Evolutionary conservation across 2,888 invertebrate species (phyloP), one percentile per base, ranked within the genome.

Genomic region (Pandemis corylana): DNA sequence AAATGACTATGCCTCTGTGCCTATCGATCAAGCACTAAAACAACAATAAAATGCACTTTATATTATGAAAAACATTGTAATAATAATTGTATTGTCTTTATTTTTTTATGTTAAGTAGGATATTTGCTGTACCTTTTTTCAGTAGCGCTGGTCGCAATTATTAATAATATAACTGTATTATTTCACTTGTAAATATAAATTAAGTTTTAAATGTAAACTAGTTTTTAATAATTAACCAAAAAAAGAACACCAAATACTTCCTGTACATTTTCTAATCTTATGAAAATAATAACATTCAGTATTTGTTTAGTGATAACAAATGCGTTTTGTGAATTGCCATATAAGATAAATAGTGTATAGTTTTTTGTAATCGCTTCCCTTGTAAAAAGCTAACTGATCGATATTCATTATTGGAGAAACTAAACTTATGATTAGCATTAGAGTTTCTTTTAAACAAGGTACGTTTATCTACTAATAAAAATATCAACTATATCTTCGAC

Each of bases 1-100:
- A 83, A 85, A 89, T 88, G 91, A 93, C 92, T 92, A 90, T 91
- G 91, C 89, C 90, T 90, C 88, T 85, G 92, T 93, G 93, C 93
- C 93, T 93, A 90, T 88, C 87, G 83, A 85, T 83, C 83, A 84
- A 88, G 92, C 92, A 93, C 92, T 85, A 83, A 63, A 83, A 84
- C 86, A 88, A 90, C 87, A 90, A 89, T 89, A 89, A 87, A 83
- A 83, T 84, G 85, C 85, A 86, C 85, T 80, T 78, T 76, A 76
- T 76, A 74, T 74, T 71, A 68, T 63, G 46, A 70, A 76, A 74
- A 51, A 68, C 46, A 53, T 64, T 64, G 61, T 68, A 69, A 67
- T 72, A 13, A 56, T 66, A 46, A 59, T 74, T 63, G 76, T 77
- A 67, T 41, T 61, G 15, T 76, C 5, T 56, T 56, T 56, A 20